Evolutionary conservation across 2,888 invertebrate species (phyloP), one percentile per base, ranked within the genome.

Genomic region (Eristalis intricaria): DNA sequence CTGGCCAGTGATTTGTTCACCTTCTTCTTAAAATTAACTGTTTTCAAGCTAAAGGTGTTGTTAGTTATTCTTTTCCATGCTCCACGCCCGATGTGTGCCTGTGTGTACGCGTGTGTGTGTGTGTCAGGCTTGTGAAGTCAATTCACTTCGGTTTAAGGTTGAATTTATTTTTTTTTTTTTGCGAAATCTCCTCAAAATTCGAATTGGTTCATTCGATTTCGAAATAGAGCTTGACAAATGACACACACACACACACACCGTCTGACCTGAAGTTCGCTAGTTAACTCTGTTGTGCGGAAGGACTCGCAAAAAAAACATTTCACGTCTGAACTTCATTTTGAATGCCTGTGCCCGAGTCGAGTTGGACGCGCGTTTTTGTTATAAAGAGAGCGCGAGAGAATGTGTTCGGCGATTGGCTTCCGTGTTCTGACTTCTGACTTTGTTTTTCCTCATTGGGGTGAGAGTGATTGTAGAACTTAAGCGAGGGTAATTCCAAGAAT

Each of bases 1-100:
- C 10, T 3, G 4, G 19, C 50, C 5, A 8, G 50, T 50, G 50
- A 50, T 50, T 50, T 50, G 50, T 50, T 50, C 50, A 19, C 50
- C 50, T 50, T 50, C 50, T 50, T 50, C 50, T 50, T 19, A 19
- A 78, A 86, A 82, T 82, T 86, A 86, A 86, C 86, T 86, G 86
- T 86, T 86, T 65, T 70, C 68, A 63, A 38, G 68, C 32, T 58
- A 73, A 68, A 29, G 56, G 61, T 63, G 69, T 69, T 29, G 66
- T 78, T 75, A 66, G 50, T 61, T 64, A 69, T 70, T 75, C 66
- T 66, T 70, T 66, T 82, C 63, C 68, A 74, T 82, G 23, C 50
- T 64, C 64, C 23, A 38, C 43, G 58, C 38, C 40, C 11, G 13
- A 29, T 50, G 58, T 73, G n/a, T n/a, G n/a, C n/a, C n/a, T n/a